Percentiles rank a stretch among this genome's conserved stretches.
phyloP scores from a whole-genome alignment of 2,888 invertebrate species.

The Eupithecia abbreviata region DNA sequence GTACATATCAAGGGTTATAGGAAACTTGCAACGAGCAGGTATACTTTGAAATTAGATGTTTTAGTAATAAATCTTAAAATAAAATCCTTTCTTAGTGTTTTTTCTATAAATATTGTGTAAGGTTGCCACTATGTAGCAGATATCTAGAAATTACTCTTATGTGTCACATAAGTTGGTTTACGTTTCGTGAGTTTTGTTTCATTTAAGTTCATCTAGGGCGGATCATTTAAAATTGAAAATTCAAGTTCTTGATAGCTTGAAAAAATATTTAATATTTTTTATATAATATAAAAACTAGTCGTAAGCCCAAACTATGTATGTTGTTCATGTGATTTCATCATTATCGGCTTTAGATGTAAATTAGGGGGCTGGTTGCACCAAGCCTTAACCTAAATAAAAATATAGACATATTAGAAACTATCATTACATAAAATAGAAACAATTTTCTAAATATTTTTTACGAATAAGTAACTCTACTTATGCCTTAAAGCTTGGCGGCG shows the following conservation, averaged over 20 bases:
- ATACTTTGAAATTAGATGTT: background rate
- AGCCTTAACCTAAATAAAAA: background rate
- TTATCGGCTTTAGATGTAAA: constrained; percentile 12
- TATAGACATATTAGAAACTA: background rate
- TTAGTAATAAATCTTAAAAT: background rate
- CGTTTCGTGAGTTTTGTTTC: background rate
- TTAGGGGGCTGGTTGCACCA: background rate
- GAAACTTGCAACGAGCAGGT: background rate
- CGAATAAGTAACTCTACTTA: no score
- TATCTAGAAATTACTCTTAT: background rate
- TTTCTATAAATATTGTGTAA: background rate
- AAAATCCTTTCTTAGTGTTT: background rate
- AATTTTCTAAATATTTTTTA: background rate
- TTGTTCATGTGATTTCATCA: constrained; percentile 17
- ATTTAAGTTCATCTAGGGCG: background rate
- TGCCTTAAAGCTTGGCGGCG: no score
- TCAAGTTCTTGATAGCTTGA: constrained; percentile 25
- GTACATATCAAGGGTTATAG: background rate
- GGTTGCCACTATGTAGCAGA: background rate
- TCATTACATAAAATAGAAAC: background rate
- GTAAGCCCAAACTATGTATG: constrained; percentile 22
- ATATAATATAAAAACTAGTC: constrained; percentile 34
- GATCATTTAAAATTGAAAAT: constrained; percentile 30
- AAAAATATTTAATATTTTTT: constrained; percentile 35
- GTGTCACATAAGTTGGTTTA: background rate